Conservation (phyloP, 2,888 invertebrate species). For the Pyralis farinalis region DNA sequence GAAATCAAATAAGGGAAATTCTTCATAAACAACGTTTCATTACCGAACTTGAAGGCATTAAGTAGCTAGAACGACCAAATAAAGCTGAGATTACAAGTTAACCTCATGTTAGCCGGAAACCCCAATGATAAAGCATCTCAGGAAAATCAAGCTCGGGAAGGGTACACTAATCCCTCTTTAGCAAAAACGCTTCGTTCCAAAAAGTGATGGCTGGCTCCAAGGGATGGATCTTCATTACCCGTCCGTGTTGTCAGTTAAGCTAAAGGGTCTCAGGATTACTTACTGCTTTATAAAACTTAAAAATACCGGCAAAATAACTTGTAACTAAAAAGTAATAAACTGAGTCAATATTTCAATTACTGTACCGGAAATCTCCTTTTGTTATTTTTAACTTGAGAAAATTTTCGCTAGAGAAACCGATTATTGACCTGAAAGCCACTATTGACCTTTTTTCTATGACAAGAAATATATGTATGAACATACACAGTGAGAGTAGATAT, state of each 20-base stretch:
- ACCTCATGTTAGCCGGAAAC: conserved; percentile 78
- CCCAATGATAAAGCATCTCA: conserved; percentile 80
- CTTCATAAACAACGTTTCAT: conserved; percentile 69
- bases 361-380: too few relatives aligned
- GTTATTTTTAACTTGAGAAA: too few relatives aligned
- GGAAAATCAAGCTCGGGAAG: conserved; percentile 73
- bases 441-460: too few relatives aligned
- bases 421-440: too few relatives aligned
- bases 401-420: too few relatives aligned
- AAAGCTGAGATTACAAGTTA: conserved; percentile 81
- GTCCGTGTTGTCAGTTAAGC: conserved; percentile 75
- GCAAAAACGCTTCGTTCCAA: conserved; percentile 80
- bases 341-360: conserved; percentile 11
- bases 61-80: conserved; percentile 71
- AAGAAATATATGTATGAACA: too few relatives aligned
- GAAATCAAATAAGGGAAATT: conserved; percentile 53
- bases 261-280: conserved; percentile 70
- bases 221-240: conserved; percentile 77
- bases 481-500: too few relatives aligned
- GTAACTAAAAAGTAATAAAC: conserved; percentile 14
- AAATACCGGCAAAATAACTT: conserved; percentile 35
- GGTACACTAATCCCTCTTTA: conserved; percentile 80
- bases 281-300: conserved; percentile 65
- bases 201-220: conserved; percentile 77
- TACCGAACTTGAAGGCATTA: conserved; percentile 67